Conservation (phyloP, 2,888 invertebrate species). For the Temnothorax rugatulus region DNA sequence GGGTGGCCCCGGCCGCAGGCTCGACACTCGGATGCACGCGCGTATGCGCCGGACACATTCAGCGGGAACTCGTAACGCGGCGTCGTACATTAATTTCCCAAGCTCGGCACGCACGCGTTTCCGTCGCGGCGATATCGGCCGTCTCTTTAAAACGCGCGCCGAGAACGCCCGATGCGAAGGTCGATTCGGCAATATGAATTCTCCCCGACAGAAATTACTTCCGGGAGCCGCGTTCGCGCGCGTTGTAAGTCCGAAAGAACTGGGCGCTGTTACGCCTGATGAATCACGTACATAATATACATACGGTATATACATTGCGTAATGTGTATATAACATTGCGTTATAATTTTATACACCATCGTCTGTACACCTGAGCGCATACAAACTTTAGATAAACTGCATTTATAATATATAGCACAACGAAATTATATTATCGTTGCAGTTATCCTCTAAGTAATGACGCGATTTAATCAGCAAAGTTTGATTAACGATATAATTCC, state of each 20-base stretch:
- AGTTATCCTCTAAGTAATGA: not conserved
- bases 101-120: not conserved
- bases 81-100: conserved; percentile 31
- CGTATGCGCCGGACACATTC: conserved; percentile 41
- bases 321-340: not conserved
- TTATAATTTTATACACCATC: conserved; percentile 7
- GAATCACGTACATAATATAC: not conserved
- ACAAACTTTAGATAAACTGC: conserved; percentile 19
- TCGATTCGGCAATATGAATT: conserved; percentile 21
- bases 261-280: not conserved
- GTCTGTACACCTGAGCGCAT: not conserved
- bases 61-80: not conserved
- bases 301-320: not conserved
- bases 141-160: conserved; percentile 4
- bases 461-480: not conserved
- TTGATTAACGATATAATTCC: not conserved
- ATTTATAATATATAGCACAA: conserved; percentile 15
- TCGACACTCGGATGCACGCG: conserved; percentile 27
- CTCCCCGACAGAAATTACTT: conserved; percentile 15
- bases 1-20: conserved; percentile 7
- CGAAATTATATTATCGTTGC: not conserved
- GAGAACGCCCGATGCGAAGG: not conserved
- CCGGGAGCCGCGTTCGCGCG: not conserved
- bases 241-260: not conserved
- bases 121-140: not conserved